A percentile compares a stretch with the other conserved stretches of the same genome.
Conservation (phyloP, 1,140 invertebrate genomes). For the Drosophila baimaii region DNA sequence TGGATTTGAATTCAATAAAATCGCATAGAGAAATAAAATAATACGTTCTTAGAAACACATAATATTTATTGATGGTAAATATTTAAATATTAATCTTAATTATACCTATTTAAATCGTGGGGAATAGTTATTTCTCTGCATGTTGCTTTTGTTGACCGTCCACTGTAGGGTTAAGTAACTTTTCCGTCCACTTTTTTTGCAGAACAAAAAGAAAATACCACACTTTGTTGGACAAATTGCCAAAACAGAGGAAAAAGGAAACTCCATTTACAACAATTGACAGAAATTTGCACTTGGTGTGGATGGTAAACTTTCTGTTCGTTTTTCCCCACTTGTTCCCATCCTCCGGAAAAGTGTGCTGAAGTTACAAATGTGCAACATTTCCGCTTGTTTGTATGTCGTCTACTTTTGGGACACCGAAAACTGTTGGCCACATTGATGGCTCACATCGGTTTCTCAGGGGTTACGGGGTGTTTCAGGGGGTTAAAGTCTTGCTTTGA, state of each 20-base stretch:
- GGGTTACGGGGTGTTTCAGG: conserved; percentile 3
- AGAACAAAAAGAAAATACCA: not conserved
- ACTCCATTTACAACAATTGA: conserved; percentile 74
- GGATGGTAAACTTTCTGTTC: conserved; percentile 62
- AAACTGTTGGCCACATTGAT: conserved; percentile 76
- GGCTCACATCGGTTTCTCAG: conserved; percentile 46
- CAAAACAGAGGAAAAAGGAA: conserved; percentile 63
- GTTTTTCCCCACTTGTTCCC: conserved; percentile 3
- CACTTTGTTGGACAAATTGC: conserved; percentile 53
- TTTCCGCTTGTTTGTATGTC: conserved; percentile 69
- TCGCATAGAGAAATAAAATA: not conserved
- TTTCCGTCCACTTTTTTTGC: not conserved
- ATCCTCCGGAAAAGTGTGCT: conserved; percentile 33
- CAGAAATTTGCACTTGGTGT: conserved; percentile 74
- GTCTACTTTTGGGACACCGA: conserved; percentile 67
- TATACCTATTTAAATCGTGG: no score
- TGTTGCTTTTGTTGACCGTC: not conserved
- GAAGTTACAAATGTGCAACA: conserved; percentile 81
- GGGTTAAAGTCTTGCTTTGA: conserved; percentile 63
- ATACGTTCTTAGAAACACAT: not conserved
- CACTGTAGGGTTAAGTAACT: conserved; percentile 9
- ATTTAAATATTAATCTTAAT: no score
- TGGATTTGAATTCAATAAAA: not conserved
- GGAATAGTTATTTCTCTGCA: not conserved
- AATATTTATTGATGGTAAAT: no score